phyloP scores from a whole-genome alignment of 2,113 vertebrate genomes.

The Hydrochoerus hydrochaeris region DNA sequence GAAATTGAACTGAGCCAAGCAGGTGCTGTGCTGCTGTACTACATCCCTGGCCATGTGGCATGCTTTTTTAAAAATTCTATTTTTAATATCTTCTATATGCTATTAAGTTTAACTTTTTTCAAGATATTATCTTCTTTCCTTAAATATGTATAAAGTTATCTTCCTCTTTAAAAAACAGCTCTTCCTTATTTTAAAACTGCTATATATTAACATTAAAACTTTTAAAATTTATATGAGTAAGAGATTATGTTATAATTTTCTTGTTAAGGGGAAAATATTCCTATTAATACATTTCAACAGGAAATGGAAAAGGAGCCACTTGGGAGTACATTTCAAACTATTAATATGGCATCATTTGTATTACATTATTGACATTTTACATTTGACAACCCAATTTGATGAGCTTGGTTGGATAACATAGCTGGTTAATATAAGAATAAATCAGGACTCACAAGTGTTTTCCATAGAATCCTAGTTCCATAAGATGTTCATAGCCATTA shows the following conservation, averaged over 20 bases:
- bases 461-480: background rate
- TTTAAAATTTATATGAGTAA: background rate
- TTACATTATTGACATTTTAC: background rate
- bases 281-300: slow-evolving; percentile 32
- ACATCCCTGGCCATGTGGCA: background rate
- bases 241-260: background rate
- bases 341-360: background rate
- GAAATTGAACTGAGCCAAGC: too few species aligned
- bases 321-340: background rate
- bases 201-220: slow-evolving; percentile 1
- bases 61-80: background rate
- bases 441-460: background rate
- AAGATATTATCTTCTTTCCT: slow-evolving; percentile 3
- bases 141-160: background rate
- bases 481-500: background rate
- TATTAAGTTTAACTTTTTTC: slow-evolving; percentile 26
- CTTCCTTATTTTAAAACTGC: background rate
- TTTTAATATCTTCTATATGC: background rate
- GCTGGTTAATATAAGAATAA: background rate
- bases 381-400: background rate
- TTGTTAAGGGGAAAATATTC: background rate
- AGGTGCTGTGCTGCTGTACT: too few species aligned
- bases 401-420: background rate
- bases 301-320: background rate
- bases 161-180: slow-evolving; percentile 7